Conservation (phyloP, 2,888 invertebrate species). For the Epinotia nisella region DNA sequence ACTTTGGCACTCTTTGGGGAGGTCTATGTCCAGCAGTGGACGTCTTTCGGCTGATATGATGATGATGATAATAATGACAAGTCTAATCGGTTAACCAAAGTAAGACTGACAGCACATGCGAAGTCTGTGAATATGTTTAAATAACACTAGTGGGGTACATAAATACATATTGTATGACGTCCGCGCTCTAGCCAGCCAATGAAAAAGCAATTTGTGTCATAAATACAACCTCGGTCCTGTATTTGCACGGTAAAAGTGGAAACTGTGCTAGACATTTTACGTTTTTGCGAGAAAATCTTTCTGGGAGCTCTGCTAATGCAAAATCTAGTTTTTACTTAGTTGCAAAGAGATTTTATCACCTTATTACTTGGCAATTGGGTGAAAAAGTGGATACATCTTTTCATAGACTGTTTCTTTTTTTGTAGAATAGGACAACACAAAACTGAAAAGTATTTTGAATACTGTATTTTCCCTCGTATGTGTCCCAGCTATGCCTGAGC, state of each 20-base stretch:
- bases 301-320: neutral
- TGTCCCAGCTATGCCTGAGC: too few relatives aligned
- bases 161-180: conserved; percentile 25
- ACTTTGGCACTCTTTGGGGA: too few relatives aligned
- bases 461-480: too few relatives aligned
- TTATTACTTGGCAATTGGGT: too few relatives aligned
- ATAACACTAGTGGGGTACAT: conserved; percentile 25
- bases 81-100: conserved; percentile 4
- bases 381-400: too few relatives aligned
- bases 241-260: conserved; percentile 2
- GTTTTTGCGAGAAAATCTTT: neutral
- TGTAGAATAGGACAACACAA: too few relatives aligned
- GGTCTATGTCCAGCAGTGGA: too few relatives aligned
- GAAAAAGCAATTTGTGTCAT: conserved; percentile 20
- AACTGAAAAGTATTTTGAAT: too few relatives aligned
- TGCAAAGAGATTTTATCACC: too few relatives aligned
- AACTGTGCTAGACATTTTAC: conserved; percentile 3
- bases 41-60: too few relatives aligned
- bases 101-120: conserved; percentile 12
- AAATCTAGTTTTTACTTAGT: neutral
- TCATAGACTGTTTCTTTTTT: too few relatives aligned
- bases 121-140: neutral
- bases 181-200: conserved; percentile 19
- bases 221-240: conserved; percentile 14
- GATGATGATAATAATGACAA: too few relatives aligned